Percentiles rank a stretch among this genome's conserved stretches.
Evolutionary conservation across 2,797 vertebrate genomes (phyloP).

Genomic region (Sarcophilus harrisii): DNA sequence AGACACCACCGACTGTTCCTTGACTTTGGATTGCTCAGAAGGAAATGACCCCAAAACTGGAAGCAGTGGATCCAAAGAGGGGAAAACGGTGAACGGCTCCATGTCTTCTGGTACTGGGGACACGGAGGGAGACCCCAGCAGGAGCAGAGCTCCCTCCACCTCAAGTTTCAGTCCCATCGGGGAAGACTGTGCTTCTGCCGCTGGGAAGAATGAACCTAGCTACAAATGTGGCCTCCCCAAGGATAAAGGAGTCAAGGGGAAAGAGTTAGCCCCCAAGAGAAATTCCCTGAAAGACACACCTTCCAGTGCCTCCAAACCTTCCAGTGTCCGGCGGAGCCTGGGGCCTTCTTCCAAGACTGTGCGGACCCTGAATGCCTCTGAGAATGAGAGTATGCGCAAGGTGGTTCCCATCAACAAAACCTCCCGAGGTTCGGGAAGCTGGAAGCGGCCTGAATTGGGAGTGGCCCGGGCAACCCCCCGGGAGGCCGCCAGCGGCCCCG

Average conservation of each 20-base stretch:
- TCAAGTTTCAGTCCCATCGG: slow-evolving; percentile 83
- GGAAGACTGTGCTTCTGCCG: slow-evolving; percentile 71
- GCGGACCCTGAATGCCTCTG: slow-evolving; percentile 89
- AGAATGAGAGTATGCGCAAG: slow-evolving; percentile 93
- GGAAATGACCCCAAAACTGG: slow-evolving; percentile 83
- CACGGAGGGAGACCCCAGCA: slow-evolving; percentile 61
- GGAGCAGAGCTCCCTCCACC: slow-evolving; percentile 85
- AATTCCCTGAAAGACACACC: slow-evolving; percentile 83
- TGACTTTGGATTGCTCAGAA: slow-evolving; percentile 93
- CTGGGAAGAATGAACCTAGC: slow-evolving; percentile 68
- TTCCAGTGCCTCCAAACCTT: slow-evolving; percentile 79
- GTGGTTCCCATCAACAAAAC: slow-evolving; percentile 93
- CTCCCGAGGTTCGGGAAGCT: slow-evolving; percentile 81
- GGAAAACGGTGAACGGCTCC: slow-evolving; percentile 59
- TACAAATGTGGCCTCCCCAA: slow-evolving; percentile 70
- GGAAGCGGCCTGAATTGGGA: slow-evolving; percentile 84
- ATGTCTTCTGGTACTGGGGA: slow-evolving; percentile 59
- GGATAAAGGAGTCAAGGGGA: slow-evolving; percentile 80
- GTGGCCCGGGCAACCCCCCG: slow-evolving; percentile 71
- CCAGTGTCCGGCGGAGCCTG: slow-evolving; percentile 58
- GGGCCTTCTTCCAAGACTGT: slow-evolving; percentile 80
- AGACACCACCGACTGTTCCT: slow-evolving; percentile 92
- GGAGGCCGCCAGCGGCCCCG: slow-evolving; percentile 77
- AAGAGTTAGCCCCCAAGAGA: slow-evolving; percentile 82
- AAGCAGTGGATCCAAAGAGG: slow-evolving; percentile 75